Conservation (phyloP, 35 echinoderm and acorn worm species). For the Anneissia japonica region DNA sequence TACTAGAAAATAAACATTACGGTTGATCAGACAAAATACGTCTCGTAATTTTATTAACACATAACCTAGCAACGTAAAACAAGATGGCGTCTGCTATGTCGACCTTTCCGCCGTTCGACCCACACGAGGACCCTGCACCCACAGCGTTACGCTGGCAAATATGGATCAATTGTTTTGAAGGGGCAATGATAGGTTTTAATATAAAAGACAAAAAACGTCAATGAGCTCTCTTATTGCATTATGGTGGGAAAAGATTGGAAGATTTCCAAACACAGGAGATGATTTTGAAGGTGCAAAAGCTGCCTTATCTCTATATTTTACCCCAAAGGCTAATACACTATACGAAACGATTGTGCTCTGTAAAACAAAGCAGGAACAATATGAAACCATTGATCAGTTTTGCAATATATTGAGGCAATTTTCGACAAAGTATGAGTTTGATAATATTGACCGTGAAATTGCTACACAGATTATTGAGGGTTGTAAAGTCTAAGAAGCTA, state of each 20-base stretch:
- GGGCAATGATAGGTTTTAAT: conserved; percentile 55
- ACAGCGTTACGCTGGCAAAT: conserved; percentile 30
- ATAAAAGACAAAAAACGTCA: conserved; percentile 38
- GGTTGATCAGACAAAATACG: too few species aligned
- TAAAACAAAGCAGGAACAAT: conserved; percentile 30
- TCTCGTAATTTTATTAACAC: too few species aligned
- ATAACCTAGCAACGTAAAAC: too few species aligned
- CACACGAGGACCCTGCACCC: conserved; percentile 31
- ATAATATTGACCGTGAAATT: conserved; percentile 43
- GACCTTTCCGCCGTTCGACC: conserved; percentile 20
- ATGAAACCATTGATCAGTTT: conserved; percentile 58
- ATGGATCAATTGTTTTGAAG: conserved; percentile 41
- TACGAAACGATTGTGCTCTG: conserved; percentile 62
- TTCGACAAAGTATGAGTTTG: conserved; percentile 49
- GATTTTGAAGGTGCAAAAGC: conserved; percentile 31
- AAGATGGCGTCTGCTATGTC: conserved; percentile 8
- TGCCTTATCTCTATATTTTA: conserved; percentile 21
- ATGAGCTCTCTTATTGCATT: conserved; percentile 46
- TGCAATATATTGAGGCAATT: conserved; percentile 35
- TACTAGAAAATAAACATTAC: too few species aligned
- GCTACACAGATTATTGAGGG: conserved; percentile 41
- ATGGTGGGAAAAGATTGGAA: conserved; percentile 32
- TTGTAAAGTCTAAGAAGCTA: conserved; percentile 32
- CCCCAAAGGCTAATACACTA: conserved; percentile 18
- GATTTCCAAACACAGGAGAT: conserved; percentile 41